Evolutionary conservation across 2,797 vertebrate species (phyloP).

Genomic region (Threskiornis aethiopicus): DNA sequence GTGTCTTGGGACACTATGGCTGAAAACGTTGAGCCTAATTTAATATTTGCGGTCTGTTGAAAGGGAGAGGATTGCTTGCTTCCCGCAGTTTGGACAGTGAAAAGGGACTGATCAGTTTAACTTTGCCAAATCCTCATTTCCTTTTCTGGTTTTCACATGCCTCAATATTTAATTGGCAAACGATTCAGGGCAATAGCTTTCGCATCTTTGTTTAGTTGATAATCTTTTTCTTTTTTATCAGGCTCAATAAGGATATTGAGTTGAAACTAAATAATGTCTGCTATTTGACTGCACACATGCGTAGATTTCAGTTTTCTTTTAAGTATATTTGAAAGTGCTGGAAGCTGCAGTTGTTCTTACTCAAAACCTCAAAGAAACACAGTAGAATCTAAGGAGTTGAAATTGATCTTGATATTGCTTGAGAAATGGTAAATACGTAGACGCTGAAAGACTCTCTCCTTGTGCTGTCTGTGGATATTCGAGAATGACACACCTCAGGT

Average conservation of each 20-base stretch:
- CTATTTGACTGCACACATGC: not conserved
- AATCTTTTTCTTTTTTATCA: not conserved
- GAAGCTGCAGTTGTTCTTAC: not conserved
- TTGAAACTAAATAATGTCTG: not conserved
- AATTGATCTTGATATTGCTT: not conserved
- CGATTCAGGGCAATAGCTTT: not conserved
- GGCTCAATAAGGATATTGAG: not conserved
- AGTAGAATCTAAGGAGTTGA: not conserved
- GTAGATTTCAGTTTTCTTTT: not conserved
- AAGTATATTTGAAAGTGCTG: not conserved
- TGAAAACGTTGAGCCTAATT: not conserved
- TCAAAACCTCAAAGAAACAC: not conserved
- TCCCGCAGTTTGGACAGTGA: not conserved
- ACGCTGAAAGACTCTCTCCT: not conserved
- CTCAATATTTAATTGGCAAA: not conserved
- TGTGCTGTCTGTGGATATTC: not conserved
- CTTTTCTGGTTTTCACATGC: not conserved
- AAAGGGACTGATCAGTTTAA: not conserved
- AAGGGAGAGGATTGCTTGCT: not conserved
- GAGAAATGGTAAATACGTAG: not conserved
- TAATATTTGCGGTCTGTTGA: not conserved
- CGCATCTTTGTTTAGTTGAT: not conserved
- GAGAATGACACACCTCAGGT: not conserved
- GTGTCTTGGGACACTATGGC: not conserved
- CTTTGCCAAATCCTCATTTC: slow-evolving; percentile 14